A percentile compares a stretch with the other conserved stretches of the same genome.
These are phyloP conservation scores for Brachypterus glaber DNA, from an alignment of 2,888 invertebrate species.

Conservation along the genomic window DNA sequence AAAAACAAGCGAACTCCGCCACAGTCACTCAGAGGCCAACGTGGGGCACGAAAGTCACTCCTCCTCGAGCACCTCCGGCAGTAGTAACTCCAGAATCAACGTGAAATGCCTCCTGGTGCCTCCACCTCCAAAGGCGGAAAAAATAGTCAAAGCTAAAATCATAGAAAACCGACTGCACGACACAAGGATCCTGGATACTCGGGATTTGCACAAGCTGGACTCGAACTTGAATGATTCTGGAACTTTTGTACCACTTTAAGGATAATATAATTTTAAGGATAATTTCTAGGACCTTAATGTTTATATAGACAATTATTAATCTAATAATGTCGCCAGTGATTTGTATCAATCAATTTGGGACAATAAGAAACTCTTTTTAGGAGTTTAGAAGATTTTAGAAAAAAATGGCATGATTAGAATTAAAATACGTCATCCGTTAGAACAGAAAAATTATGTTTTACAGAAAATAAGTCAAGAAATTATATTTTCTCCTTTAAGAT, in stretches of 20 bases:
- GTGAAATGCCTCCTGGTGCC: conserved; percentile 29
- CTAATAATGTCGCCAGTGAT: too few species aligned
- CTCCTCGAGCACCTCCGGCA: conserved; percentile 36
- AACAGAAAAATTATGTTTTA: too few species aligned
- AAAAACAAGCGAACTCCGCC: conserved; percentile 38
- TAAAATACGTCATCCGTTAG: too few species aligned
- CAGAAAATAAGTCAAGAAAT: too few species aligned
- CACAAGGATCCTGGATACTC: conserved; percentile 17
- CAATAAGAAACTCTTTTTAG: too few species aligned
- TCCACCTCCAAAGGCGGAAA: conserved; percentile 33
- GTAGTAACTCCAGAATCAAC: conserved; percentile 32
- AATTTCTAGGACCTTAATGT: too few species aligned
- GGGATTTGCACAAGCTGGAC: conserved; percentile 29
- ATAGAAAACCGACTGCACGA: conserved; percentile 36
- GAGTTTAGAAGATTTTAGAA: too few species aligned
- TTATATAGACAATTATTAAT: too few species aligned
- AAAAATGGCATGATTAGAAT: too few species aligned
- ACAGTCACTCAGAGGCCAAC: conserved; percentile 45
- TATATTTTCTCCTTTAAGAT: too few species aligned
- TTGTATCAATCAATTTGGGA: too few species aligned
- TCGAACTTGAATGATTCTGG: conserved; percentile 52
- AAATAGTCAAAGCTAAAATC: conserved; percentile 35
- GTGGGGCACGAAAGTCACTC: conserved; percentile 32
- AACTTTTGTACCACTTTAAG: conserved; percentile 52
- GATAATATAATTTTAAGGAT: too few species aligned